Evolutionary conservation across 2,888 invertebrate species (phyloP), one percentile per base, ranked within the genome.

Genomic region (Steinernema scapterisci): DNA sequence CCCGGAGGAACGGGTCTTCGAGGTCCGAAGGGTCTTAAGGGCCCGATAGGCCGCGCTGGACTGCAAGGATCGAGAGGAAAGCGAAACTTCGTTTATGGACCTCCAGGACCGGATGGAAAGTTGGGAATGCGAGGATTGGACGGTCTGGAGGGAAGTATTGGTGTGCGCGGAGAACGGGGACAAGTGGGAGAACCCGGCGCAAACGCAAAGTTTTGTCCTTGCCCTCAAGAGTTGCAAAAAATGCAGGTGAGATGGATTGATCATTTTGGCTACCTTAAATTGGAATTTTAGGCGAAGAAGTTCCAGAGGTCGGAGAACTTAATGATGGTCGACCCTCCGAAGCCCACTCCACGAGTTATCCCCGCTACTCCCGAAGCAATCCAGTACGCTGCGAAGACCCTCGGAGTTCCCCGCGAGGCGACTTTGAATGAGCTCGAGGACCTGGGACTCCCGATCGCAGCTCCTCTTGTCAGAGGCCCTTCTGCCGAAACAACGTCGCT

Each of bases 101-200:
- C 81, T 25, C 82, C 85, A 11, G 86, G 86, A n/a, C 80, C 82
- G 9, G 77, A 78, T 45, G 81, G 81, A 2, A 72, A 78, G 71
- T 74, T 73, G 0, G 86, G 86, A 72, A 84, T 82, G 48, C 77
- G 77, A 2, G 86, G 86, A 6, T 79, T 85, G 16, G 83, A 84
- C 70, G 86, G 86, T 7, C 73, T 86, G 46, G 85, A 86, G 38
- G 86, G 86, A 70, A 81, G 79, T 9, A 80, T 85, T n/a, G 86
- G 86, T 73, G 73, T 71, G 43, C 79, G 81, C 11, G 83, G 83
- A 31, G 80, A 81, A 44, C 79, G 76, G 46, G 84, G 86, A 38
- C 75, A 75, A 1, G 73, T 75, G 2, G 86, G 86, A 48, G 86
- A 86, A 27, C 56, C 76, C n/a, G 86, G 86, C 38, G 83, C 85